These are phyloP conservation scores for Phoenicopterus ruber DNA, from an alignment of 2,113 vertebrate species.

Conservation along the genomic window DNA sequence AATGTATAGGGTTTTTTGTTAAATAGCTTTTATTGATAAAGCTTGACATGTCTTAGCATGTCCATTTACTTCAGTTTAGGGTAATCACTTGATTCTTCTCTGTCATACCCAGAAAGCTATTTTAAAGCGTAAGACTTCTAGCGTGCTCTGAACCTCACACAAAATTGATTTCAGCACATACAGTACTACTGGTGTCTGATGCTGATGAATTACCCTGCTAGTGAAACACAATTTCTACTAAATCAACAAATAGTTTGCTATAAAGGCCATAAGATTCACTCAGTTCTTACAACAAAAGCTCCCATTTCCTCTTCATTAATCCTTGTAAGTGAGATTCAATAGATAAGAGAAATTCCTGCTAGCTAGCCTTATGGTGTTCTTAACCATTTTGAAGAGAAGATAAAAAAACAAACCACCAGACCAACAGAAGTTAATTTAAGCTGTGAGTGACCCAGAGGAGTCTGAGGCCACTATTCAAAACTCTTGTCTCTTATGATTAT, in stretches of 20 bases:
- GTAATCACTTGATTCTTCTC: slow-evolving; percentile 45
- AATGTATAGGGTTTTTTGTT: background rate
- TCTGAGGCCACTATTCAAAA: background rate
- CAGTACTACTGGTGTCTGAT: slow-evolving; percentile 48
- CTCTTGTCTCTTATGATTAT: background rate
- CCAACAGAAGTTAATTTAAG: background rate
- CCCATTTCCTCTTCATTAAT: slow-evolving; percentile 69
- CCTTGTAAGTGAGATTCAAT: slow-evolving; percentile 62
- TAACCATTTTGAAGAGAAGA: background rate
- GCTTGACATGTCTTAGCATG: background rate
- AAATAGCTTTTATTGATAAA: slow-evolving; percentile 52
- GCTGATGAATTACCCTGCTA: slow-evolving; percentile 72
- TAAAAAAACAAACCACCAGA: background rate
- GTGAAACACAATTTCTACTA: slow-evolving; percentile 74
- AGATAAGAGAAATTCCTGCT: slow-evolving; percentile 44
- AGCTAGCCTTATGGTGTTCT: background rate
- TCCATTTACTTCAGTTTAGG: background rate
- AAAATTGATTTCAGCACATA: slow-evolving; percentile 73
- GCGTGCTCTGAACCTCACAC: slow-evolving; percentile 41
- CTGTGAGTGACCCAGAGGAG: background rate
- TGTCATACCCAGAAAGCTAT: slow-evolving; percentile 3
- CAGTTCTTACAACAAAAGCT: slow-evolving; percentile 62
- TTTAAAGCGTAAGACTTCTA: slow-evolving; percentile 47
- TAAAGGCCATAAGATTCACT: slow-evolving; percentile 65
- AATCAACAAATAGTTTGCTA: slow-evolving; percentile 77